Base-by-base conservation (phyloP, 2,797 vertebrate species). In the Caiman crocodilus region DNA sequence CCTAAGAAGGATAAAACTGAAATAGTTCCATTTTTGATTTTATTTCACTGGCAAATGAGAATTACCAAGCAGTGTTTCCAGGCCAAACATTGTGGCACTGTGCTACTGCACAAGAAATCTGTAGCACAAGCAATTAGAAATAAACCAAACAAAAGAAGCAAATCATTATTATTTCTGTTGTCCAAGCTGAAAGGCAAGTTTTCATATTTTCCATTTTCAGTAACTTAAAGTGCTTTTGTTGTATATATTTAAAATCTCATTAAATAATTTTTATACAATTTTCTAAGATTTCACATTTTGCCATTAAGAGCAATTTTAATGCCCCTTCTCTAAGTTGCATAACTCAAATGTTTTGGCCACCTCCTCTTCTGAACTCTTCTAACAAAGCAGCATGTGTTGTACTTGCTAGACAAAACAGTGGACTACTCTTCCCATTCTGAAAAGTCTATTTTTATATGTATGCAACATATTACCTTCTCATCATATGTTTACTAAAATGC, bases 321-420 rank as follows among this genome's bases (percentile, higher is more conserved):
- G 42, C 42, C 42, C 42, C 42, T 50, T 50, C 78, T 1, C 5
- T 92, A 94, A 95, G 94, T 20, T 92, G 69, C 87, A 89, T 97
- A 93, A 93, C 61, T 95, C 90, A 95, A 89, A 97, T 96, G 92
- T 93, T 96, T 97, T 60, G 94, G 69, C 94, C 93, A 90, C 96
- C 96, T 87, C 96, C 96, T 94, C 87, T 90, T 50, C 79, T 77
- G 74, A 96, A 81, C 85, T 75, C 78, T 94, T 94, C 84, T 90
- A 95, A 96, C 96, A 96, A 96, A 96, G 94, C 74, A 94, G 88
- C 83, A 16, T 96, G 95, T 81, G 81, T 74, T 90, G 93, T 67
- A 82, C 88, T 94, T 75, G 84, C 56, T 90, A 93, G 93, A 87
- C 94, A 96, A 90, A 96, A 97, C 83, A 94, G 76, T 74, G 93